Conservation (phyloP, 2,888 invertebrate species). For the Myathropa florea region DNA sequence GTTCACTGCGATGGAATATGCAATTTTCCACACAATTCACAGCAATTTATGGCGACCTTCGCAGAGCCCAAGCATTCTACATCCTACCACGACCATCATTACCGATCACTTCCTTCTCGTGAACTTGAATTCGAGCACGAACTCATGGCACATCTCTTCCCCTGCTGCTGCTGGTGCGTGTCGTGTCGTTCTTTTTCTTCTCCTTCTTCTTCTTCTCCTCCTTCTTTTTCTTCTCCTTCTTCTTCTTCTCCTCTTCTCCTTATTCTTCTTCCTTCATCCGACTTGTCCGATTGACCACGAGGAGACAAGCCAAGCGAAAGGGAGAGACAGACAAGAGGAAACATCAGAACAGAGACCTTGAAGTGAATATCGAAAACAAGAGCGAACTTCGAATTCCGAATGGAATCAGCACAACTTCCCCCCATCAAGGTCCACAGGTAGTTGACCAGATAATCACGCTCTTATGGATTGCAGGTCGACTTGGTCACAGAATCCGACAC, state of each 20-base stretch:
- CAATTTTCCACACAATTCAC: conserved; percentile 2
- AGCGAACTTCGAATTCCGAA: conserved; percentile 14
- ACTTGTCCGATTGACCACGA: background rate
- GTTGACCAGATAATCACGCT: conserved; percentile 57
- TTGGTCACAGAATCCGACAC: conserved; percentile 6
- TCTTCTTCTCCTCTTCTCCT: background rate
- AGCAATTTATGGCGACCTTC: conserved; percentile 12
- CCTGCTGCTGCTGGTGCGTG: background rate
- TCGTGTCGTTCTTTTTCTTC: background rate
- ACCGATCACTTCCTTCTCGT: conserved; percentile 41
- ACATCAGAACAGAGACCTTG: conserved; percentile 18
- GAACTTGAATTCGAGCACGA: background rate
- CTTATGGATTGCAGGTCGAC: conserved; percentile 29
- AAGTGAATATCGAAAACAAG: conserved; percentile 26
- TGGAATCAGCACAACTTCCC: conserved; percentile 22
- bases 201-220: background rate
- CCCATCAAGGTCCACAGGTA: conserved; percentile 54
- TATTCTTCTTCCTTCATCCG: conserved; percentile 4
- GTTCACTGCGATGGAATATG: background rate
- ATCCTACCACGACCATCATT: conserved; percentile 45
- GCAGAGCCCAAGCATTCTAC: background rate
- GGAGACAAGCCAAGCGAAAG: background rate
- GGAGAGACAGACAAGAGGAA: background rate
- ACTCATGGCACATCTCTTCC: background rate
- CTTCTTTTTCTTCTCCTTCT: background rate